Evolutionary conservation across 2,113 vertebrate genomes (phyloP), one percentile per base, ranked within the genome.

Genomic region (Xenopus tropicalis): DNA sequence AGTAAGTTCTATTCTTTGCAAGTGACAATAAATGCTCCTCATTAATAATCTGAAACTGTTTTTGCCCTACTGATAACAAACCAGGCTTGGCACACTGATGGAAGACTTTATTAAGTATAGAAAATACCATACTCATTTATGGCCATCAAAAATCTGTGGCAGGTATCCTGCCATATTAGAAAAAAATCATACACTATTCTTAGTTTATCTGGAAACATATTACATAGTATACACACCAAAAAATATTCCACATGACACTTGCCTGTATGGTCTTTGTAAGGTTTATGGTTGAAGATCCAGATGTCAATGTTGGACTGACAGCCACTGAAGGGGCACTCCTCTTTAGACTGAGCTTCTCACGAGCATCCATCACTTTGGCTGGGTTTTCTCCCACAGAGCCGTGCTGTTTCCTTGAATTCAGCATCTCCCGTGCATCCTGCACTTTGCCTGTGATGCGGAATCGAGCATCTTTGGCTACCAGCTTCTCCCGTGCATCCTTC

Each of bases 201-300:
- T 9, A 37, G 29, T 37, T 37, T 37, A 37, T 37, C 29, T 37
- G 29, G 5, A 37, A 37, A 37, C 6, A 5, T 2, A 29, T 29
- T 37, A 37, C 5, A 37, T 9, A 37, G 29, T 37, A 9, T 37
- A 37, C 29, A 37, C 1, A 37, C 29, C 29, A 37, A 37, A 37
- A 3, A 29, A 29, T 7, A 37, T 6, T 37, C 6, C 1, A 54
- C 14, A 43, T 1, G 21, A 29, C 29, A n/a, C 83, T 71, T 81
- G 96, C 96, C 92, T 98, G 96, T 76, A 98, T 96, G 67, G 96
- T 98, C 89, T 99, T 99, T 73, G 95, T 98, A 84, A 99, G 95
- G 81, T 98, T 98, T 73, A 98, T 10, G 1, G 92, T 88, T 16
- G 90, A 88, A 46, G 84, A 85, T 66, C 85, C 82, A 0, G 86